Evolutionary conservation across 2,113 vertebrate genomes (phyloP), one percentile per base, ranked within the genome.

Genomic region (Ammodytes dubius): DNA sequence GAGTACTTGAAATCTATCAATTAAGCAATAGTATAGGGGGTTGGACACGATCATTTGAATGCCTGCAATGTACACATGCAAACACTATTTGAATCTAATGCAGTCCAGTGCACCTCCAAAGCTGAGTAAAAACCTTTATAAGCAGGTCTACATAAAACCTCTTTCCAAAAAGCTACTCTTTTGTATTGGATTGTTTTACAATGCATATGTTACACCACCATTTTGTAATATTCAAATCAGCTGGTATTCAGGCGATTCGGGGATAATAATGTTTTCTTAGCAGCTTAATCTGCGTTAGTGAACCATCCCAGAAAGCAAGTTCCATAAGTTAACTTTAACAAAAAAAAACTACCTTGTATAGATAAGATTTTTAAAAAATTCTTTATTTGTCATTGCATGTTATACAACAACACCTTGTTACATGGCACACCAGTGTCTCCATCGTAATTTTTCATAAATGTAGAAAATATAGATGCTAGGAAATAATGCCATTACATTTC

Each of bases 271-370:
- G 60, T 60, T 47, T 6, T 53, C 72, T 39, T 14, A 57, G 59
- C 8, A 74, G 57, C 64, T 59, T 27, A 27, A 27, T 27, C 27
- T 27, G 53, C 59, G 60, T 49, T 50, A 10, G 7, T n/a, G 11
- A 54, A 75, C 10, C 68, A 54, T 54, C 47, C 39, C 42, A 39
- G 43, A 46, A 47, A 77, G 54, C 52, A 50, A 56, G 69, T 43
- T 37, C 27, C 11, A 43, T 54, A 27, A 46, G n/a, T 39, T 27
- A 49, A 56, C 27, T 87, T 70, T 60, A 68, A 73, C 68, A 74
- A 70, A 74, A 67, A 67, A 74, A 13, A 60, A 52, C 15, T 1
- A 2, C 19, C 46, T 4, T 64, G 53, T 27, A 27, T 27, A 27
- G 27, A 27, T 27, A 27, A 27, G 27, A 27, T 27, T 27, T 27